phyloP scores from a whole-genome alignment of 1,140 invertebrate genomes.

The Eumaeus atala region DNA sequence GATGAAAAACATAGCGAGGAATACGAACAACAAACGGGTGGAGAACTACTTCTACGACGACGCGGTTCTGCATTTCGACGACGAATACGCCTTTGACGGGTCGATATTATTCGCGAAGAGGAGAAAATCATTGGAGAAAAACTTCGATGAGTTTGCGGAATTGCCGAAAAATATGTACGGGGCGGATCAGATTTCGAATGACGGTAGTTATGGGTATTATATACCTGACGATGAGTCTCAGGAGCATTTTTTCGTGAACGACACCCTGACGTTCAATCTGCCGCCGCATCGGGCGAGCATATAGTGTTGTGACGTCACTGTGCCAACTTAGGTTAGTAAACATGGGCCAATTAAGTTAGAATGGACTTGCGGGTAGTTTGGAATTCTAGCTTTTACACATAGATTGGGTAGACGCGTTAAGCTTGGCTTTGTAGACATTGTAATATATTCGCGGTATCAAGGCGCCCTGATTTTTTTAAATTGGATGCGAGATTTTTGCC shows the following conservation, averaged over 20 bases:
- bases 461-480: neutral
- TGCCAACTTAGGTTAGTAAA: slow-evolving; percentile 40
- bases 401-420: slow-evolving; percentile 37
- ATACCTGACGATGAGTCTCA: slow-evolving; percentile 61
- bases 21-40: slow-evolving; percentile 42
- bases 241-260: slow-evolving; percentile 60
- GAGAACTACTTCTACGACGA: slow-evolving; percentile 73
- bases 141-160: slow-evolving; percentile 47
- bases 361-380: slow-evolving; percentile 37
- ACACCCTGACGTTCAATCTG: slow-evolving; percentile 61
- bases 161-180: slow-evolving; percentile 35
- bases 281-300: slow-evolving; percentile 68
- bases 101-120: slow-evolving; percentile 67
- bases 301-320: slow-evolving; percentile 34
- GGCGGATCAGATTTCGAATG: slow-evolving; percentile 58
- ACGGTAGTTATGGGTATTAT: slow-evolving; percentile 69
- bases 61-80: slow-evolving; percentile 65
- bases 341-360: slow-evolving; percentile 63
- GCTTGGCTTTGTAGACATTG: slow-evolving; percentile 37
- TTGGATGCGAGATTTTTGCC: too few species aligned
- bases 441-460: slow-evolving; percentile 21
- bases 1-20: slow-evolving; percentile 68
- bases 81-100: slow-evolving; percentile 67
- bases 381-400: slow-evolving; percentile 62
- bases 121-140: slow-evolving; percentile 61